Evolutionary conservation across 2,888 invertebrate species (phyloP), one percentile per base, ranked within the genome.

Genomic region (Periphyllus acericola): DNA sequence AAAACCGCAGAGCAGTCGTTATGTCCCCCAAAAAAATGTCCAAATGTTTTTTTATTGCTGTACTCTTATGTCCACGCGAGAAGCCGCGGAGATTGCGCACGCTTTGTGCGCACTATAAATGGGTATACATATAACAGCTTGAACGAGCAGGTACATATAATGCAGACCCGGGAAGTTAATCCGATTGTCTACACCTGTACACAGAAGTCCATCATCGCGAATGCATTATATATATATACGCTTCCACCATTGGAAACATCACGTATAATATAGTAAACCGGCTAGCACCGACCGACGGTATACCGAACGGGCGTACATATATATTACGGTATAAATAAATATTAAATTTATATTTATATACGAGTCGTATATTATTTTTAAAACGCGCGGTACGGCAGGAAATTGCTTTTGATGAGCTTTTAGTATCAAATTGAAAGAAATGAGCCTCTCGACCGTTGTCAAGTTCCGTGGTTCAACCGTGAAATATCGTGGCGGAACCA

Each of bases 391-490:
- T 17, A 8, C 80, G 21, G 25, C n/a, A 46, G 32, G 66, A 76
- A 84, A 76, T 14, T 29, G 76, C 46, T 68, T 68, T 84, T 66
- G 40, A 84, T 68, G 76, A 84, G 76, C 76, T 68, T 76, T 84
- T 76, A 60, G 66, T 34, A 76, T n/a, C 36, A 76, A 84, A 84
- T 84, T 75, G 84, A 84, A 84, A 84, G 32, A 76, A 76, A 84
- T 66, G 46, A 66, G 36, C 36, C 40, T 40, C 40, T 52, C 52
- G 29, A 72, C 82, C 74, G 71, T 52, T 82, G 71, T 40, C 25
- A 32, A 66, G 19, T 25, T 19, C 29, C 17, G 21, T 0, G 21
- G 71, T 29, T 52, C 25, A n/a, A 9, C 68, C 40, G 21, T 29
- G 79, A 55, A 79, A 6, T 79, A 79, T 75, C 46, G 46, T 11